phyloP scores from a whole-genome alignment of 2,113 vertebrate species.

The Anolis carolinensis region DNA sequence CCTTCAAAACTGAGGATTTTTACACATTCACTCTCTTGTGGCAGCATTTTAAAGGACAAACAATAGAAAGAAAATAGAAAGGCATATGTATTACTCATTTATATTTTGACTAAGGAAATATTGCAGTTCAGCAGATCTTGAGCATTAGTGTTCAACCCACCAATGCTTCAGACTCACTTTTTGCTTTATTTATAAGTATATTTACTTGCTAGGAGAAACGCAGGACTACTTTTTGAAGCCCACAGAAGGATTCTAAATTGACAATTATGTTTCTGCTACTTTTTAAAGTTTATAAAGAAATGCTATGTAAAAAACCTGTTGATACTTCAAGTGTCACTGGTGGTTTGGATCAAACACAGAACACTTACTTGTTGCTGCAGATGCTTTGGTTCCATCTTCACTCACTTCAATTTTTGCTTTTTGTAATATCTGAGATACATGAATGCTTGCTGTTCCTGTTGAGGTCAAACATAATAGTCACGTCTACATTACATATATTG shows the following conservation, averaged over 20 bases:
- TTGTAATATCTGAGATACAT: slow-evolving; percentile 89
- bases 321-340: background rate
- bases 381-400: slow-evolving; percentile 95
- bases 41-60: background rate
- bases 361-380: slow-evolving; percentile 89
- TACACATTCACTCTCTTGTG: background rate
- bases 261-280: background rate
- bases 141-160: background rate
- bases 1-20: background rate
- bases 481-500: background rate
- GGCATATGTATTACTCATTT: background rate
- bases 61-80: background rate
- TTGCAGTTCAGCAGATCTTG: too few relatives aligned
- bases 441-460: slow-evolving; percentile 83
- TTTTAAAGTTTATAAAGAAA: background rate
- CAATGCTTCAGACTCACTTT: background rate
- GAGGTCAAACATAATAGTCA: slow-evolving; percentile 32
- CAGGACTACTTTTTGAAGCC: background rate
- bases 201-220: background rate
- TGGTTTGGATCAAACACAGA: background rate
- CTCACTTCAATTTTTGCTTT: slow-evolving; percentile 95
- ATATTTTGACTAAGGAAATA: background rate
- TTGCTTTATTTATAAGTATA: background rate
- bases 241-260: background rate
- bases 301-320: background rate